Evolutionary conservation across 1,140 invertebrate genomes (phyloP).

Genomic region (Heliconius nattereri): DNA sequence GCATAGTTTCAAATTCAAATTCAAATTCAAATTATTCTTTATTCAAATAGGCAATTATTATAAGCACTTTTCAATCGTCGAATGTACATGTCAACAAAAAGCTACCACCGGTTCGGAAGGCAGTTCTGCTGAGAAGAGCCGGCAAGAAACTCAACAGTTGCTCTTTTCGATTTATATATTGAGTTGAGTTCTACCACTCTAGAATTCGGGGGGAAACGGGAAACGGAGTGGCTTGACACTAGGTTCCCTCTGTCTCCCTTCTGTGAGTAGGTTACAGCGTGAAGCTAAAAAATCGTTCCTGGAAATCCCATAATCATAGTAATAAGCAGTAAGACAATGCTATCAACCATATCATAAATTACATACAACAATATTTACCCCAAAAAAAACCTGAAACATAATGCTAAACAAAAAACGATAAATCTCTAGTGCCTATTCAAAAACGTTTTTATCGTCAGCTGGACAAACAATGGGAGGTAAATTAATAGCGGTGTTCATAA

Average conservation of each 20-base stretch:
- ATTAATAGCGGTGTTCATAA: constrained; percentile 42
- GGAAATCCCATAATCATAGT: not conserved
- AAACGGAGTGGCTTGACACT: not conserved
- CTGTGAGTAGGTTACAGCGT: not conserved
- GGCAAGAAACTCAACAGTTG: no score
- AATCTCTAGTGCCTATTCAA: constrained; percentile 31
- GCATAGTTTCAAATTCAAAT: no score
- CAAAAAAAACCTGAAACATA: constrained; percentile 23
- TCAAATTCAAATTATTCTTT: no score
- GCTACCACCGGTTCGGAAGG: no score
- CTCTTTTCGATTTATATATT: no score
- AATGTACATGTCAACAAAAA: no score
- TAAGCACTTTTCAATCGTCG: no score
- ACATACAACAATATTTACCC: not conserved
- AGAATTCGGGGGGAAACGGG: no score
- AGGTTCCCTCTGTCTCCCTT: not conserved
- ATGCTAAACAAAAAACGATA: constrained; percentile 35
- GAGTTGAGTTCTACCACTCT: no score
- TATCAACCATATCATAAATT: not conserved
- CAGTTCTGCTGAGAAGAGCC: no score
- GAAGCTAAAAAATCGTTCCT: not conserved
- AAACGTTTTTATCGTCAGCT: constrained; percentile 37
- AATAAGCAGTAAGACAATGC: not conserved
- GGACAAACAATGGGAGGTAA: constrained; percentile 36
- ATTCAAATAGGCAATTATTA: no score